Percentiles rank a stretch among this genome's conserved stretches.
Evolutionary conservation across 2,113 vertebrate species (phyloP).

Genomic region (Anarrhichthys ocellatus): DNA sequence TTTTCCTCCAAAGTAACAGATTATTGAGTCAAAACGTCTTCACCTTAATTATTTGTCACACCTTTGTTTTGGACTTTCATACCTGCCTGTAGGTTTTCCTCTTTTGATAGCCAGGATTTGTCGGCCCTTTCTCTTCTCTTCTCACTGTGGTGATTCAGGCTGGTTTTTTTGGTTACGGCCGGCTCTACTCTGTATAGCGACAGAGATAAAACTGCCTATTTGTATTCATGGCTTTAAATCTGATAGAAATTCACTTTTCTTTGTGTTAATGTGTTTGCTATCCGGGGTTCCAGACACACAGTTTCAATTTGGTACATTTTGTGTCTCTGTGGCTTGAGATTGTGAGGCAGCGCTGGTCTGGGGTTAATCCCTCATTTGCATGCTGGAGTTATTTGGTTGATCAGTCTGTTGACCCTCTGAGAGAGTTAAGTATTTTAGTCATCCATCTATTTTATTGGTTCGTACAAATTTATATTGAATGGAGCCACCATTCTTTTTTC

Average conservation of each 20-base stretch:
- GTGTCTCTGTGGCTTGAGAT: constrained; percentile 4
- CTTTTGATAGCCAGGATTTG: neutral
- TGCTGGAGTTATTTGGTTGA: neutral
- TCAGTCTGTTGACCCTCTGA: neutral
- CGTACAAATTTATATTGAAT: neutral
- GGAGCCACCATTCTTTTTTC: too few relatives aligned
- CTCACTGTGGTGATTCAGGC: neutral
- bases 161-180: neutral
- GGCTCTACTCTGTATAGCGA: neutral
- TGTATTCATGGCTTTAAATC: constrained; percentile 9
- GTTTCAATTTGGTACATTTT: constrained; percentile 6
- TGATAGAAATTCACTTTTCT: constrained; percentile 8
- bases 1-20: neutral
- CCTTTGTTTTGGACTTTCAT: neutral
- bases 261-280: constrained; percentile 12
- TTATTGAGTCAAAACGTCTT: neutral
- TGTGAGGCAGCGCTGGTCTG: neutral
- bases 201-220: neutral
- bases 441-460: neutral
- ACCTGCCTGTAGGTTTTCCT: neutral
- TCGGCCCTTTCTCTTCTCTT: neutral
- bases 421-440: neutral
- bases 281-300: constrained; percentile 6
- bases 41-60: neutral
- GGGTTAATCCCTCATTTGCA: constrained; percentile 5